Conservation (phyloP, 2,797 vertebrate species). For the Cetoscarus ocellatus region DNA sequence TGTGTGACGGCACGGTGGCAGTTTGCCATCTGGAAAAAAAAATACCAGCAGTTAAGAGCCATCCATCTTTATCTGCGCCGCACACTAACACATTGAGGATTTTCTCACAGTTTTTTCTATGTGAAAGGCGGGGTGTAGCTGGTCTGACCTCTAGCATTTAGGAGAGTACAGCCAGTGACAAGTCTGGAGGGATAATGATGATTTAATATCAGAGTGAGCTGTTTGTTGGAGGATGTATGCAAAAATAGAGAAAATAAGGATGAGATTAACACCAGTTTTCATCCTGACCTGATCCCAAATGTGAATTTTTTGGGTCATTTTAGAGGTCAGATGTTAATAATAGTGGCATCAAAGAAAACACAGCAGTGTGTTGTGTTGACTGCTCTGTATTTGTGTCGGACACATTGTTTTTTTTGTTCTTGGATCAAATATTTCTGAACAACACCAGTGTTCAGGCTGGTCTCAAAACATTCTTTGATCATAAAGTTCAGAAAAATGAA, state of each 20-base stretch:
- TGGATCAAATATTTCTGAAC: not conserved
- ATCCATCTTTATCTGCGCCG: conserved; percentile 51
- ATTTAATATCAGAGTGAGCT: conserved; percentile 24
- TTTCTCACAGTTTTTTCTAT: conserved; percentile 5
- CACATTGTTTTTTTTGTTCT: not conserved
- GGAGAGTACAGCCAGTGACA: conserved; percentile 10
- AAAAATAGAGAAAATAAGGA: conserved; percentile 28
- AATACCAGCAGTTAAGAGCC: conserved; percentile 36
- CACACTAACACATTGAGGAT: not conserved
- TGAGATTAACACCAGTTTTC: conserved; percentile 8
- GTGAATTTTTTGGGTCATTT: not conserved
- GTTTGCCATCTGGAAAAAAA: conserved; percentile 45
- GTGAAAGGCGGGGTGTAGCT: conserved; percentile 8
- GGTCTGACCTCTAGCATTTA: conserved; percentile 9
- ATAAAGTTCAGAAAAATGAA: not conserved
- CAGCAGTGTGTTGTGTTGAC: not conserved
- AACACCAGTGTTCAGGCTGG: not conserved
- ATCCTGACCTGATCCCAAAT: not conserved
- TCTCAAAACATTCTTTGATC: not conserved
- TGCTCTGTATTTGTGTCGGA: not conserved
- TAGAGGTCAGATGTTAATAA: conserved; percentile 18
- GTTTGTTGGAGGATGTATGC: conserved; percentile 6
- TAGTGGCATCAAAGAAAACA: not conserved
- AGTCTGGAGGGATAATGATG: conserved; percentile 20
- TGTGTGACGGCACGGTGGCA: conserved; percentile 66